Conservation (phyloP, 2,113 vertebrate genomes). For the Prolemur simus region DNA sequence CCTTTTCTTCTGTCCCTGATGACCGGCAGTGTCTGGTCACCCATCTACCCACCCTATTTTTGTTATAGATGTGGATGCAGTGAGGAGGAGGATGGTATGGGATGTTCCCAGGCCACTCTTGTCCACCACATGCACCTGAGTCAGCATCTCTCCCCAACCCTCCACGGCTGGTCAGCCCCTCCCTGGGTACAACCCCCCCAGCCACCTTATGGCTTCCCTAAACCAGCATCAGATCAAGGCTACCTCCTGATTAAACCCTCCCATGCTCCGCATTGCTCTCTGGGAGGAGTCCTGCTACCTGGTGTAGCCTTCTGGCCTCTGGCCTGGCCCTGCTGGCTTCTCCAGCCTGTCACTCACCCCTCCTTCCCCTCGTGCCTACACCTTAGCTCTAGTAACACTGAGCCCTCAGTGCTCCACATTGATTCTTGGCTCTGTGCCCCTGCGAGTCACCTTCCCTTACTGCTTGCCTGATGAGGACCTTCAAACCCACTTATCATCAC, state of each 20-base stretch:
- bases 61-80: conserved; percentile 91
- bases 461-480: background rate
- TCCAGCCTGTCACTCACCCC: background rate
- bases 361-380: background rate
- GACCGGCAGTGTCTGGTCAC: conserved; percentile 89
- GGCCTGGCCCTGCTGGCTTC: background rate
- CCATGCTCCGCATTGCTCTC: background rate
- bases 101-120: conserved; percentile 89
- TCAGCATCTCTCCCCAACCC: conserved; percentile 82
- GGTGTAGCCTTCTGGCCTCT: background rate
- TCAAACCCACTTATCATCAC: background rate
- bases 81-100: conserved; percentile 86
- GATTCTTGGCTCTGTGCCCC: background rate
- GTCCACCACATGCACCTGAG: conserved; percentile 87
- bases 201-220: background rate
- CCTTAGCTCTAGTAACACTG: background rate
- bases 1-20: conserved; percentile 93
- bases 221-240: background rate
- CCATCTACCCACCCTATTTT: conserved; percentile 89
- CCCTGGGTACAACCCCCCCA: background rate
- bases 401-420: background rate
- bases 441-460: background rate
- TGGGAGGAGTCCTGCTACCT: background rate
- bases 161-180: background rate
- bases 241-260: background rate